Conservation (phyloP, 2,888 invertebrate genomes). For the Drosophila prostipennis region DNA sequence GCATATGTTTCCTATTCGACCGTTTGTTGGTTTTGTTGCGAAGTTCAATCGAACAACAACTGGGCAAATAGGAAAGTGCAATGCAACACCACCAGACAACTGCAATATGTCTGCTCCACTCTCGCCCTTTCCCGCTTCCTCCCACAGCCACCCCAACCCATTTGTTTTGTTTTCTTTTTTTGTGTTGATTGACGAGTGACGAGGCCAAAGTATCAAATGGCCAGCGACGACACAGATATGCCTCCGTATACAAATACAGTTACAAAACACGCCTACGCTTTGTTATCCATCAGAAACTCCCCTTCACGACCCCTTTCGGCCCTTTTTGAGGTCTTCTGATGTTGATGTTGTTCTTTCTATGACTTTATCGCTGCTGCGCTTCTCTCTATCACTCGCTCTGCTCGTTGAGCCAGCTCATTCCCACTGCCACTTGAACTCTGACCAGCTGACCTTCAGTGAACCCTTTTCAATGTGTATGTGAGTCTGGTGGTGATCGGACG, state of each 20-base stretch:
- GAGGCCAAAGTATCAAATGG: slow-evolving; percentile 80
- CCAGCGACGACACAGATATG: slow-evolving; percentile 59
- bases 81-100: slow-evolving; percentile 51
- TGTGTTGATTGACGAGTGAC: slow-evolving; percentile 63
- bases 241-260: slow-evolving; percentile 54
- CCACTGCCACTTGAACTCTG: slow-evolving; percentile 83
- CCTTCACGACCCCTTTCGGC: background rate
- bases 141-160: slow-evolving; percentile 3
- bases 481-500: slow-evolving; percentile 10
- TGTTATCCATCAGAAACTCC: slow-evolving; percentile 36
- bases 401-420: slow-evolving; percentile 35
- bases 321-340: slow-evolving; percentile 21
- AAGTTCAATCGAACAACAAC: slow-evolving; percentile 66
- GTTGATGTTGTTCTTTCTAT: slow-evolving; percentile 16
- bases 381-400: slow-evolving; percentile 13
- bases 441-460: slow-evolving; percentile 83
- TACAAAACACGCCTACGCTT: slow-evolving; percentile 41
- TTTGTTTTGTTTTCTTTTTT: background rate
- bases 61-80: slow-evolving; percentile 73
- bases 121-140: slow-evolving; percentile 1
- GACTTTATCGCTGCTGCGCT: slow-evolving; percentile 24
- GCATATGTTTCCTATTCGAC: slow-evolving; percentile 62
- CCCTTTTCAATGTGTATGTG: slow-evolving; percentile 54
- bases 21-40: slow-evolving; percentile 34
- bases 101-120: slow-evolving; percentile 39